phyloP scores from a whole-genome alignment of 2,888 invertebrate genomes.

The Urechis unicinctus region DNA sequence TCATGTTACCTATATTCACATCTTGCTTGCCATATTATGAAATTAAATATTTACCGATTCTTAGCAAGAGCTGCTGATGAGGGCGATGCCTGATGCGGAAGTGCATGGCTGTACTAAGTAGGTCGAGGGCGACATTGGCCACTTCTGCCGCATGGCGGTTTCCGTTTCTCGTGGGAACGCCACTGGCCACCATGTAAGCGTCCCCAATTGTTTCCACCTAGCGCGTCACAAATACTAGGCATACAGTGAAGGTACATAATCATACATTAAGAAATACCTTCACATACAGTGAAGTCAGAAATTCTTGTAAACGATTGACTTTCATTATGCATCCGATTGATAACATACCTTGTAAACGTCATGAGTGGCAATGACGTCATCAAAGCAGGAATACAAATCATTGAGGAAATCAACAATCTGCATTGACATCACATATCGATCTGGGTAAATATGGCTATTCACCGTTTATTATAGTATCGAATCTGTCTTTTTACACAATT shows the following conservation, averaged over 20 bases:
- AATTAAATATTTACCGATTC: slow-evolving; percentile 32
- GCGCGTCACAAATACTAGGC: too few relatives aligned
- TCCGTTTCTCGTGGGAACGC: slow-evolving; percentile 39
- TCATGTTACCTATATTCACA: too few relatives aligned
- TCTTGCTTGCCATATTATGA: too few relatives aligned
- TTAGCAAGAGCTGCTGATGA: slow-evolving; percentile 33
- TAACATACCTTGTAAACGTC: slow-evolving; percentile 36
- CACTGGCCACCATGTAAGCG: slow-evolving; percentile 46
- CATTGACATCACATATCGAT: neutral
- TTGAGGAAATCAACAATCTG: slow-evolving; percentile 42
- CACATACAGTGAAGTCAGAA: neutral
- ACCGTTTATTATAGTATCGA: too few relatives aligned
- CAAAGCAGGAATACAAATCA: slow-evolving; percentile 42
- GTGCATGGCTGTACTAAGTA: slow-evolving; percentile 50
- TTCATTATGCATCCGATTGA: too few relatives aligned
- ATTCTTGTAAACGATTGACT: neutral
- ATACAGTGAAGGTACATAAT: neutral
- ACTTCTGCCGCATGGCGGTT: slow-evolving; percentile 40
- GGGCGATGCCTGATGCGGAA: slow-evolving; percentile 41
- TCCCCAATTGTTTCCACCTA: slow-evolving; percentile 47
- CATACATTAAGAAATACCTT: neutral
- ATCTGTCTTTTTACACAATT: too few relatives aligned
- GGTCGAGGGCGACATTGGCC: slow-evolving; percentile 42
- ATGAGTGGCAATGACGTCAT: slow-evolving; percentile 37
- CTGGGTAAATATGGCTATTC: too few relatives aligned